Evolutionary conservation across 1,140 invertebrate species (phyloP), one percentile per base, ranked within the genome.

Genomic region (Pseudoatta argentina): DNA sequence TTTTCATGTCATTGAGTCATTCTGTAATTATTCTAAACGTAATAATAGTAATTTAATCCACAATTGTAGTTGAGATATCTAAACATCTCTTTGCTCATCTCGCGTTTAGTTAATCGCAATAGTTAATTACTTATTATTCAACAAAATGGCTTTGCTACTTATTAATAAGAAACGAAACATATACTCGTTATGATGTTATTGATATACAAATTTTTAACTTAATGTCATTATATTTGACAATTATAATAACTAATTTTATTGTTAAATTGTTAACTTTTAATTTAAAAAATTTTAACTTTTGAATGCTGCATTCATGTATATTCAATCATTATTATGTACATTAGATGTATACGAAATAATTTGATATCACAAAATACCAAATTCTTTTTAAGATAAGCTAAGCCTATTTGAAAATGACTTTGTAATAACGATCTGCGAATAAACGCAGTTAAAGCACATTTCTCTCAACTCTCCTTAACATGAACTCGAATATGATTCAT

Each of bases 401-500:
- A 39, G 34, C 34, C 8, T 39, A 1, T 39, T 39, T 39, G 34
- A 7, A 39, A 39, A 39, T 39, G 6, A 39, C 34, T 39, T 39
- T n/a, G 14, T 21, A 69, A 69, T 39, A 69, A 79, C 8, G 21
- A 79, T 34, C 14, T 34, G 76, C 24, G 12, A 39, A 39, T 39
- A 67, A 55, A 55, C 6, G 48, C 30, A 27, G 48, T 39, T 79
- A 57, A 44, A 67, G 55, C 21, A 72, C 18, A n/a, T 59, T 63
- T 53, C 30, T 48, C 24, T 78, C 44, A 34, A 66, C 12, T 48
- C 7, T 59, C 39, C 30, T 61, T 61, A 39, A 16, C 34, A 44
- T 30, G 24, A 24, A 6, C 18, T 34, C 55, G 18, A 73, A 73
- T 12, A 44, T 83, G 79, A 83, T 83, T 39, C 34, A 39, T 83